Base-by-base conservation (phyloP, 1,140 invertebrate species). In the Brachionus plicatilis region DNA sequence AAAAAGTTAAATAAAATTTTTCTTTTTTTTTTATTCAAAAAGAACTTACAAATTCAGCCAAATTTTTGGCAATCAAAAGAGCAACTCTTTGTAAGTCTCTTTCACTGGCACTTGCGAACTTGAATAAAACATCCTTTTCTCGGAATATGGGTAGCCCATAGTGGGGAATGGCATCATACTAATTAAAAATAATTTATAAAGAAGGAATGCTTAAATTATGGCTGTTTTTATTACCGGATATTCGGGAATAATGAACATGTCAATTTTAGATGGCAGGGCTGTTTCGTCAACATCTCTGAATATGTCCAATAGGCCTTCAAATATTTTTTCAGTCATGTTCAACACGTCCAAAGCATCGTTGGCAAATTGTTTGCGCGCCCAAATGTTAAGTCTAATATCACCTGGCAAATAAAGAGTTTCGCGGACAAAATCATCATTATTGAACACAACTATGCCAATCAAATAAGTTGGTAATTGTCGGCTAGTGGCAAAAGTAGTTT, bases 21-120 rank as follows among this genome's bases (percentile, higher is more conserved):
- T 68, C 43, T 7, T 53, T 17, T 24, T 41, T 45, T 9, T 29
- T 27, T 50, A 8, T 29, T 72, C 7, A 9, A 60, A 60, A 20
- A 50, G 5, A 50, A 83, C n/a, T 17, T 68, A 83, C 82, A 37
- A 56, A 68, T 83, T 83, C 82, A 20, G 82, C 60, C 37, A 83
- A 83, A 43, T 70, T 43, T 72, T 83, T 83, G 17, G 82, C 82
- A 20, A 83, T 83, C 20, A 83, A 37, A 20, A 83, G 37, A 68
- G 60, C 82, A 56, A 83, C 66, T 37, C 47, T 12, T 56, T 83
- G 82, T 14, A 50, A 60, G 9, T 83, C 82, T 14, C 60, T 33
- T 72, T 83, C 82, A 41, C 60, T 68, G 14, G 82, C 33, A 45
- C 50, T 83, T 17, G 6, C 12, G 29, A 27, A 60, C 37, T 20